Evolutionary conservation across 2,113 vertebrate species (phyloP), one percentile per base, ranked within the genome.

Genomic region (Mesembrinibis cayennensis): DNA sequence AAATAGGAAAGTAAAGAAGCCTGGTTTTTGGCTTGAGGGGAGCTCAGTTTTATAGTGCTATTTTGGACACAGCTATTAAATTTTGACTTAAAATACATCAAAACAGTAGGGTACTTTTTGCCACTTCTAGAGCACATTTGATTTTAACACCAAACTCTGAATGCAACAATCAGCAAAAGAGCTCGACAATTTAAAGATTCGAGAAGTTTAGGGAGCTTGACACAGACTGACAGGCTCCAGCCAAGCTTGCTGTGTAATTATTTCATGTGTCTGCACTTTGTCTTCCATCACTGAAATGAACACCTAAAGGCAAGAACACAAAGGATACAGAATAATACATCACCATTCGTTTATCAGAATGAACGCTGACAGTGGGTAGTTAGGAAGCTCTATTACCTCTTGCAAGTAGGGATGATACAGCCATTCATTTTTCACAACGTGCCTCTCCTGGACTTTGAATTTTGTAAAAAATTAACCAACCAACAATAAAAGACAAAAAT

Each of bases 261-360:
- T 69, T 95, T 95, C 90, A 79, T 55, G 92, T 82, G 93, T 26
- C 63, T 89, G 94, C 76, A 69, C 93, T 96, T 93, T 82, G 89
- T 90, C 95, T 97, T 80, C 77, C 91, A 87, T 91, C 93, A 76
- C 91, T 93, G 94, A 95, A 97, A 98, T 16, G 88, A 94, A 81
- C 90, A 97, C 96, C 97, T 97, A 9, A 88, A 97, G 97, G 96
- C 91, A 95, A 81, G 82, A 92, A 96, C 90, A 92, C 76, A 86
- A 95, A 95, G 93, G 95, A 89, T 58, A 84, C 90, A 90, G 81
- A 96, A 62, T 84, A 93, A 92, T 44, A 79, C 69, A 95, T 96
- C 95, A 67, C 15, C 38, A 49, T 18, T 88, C 84, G 77, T 87
- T 94, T 49, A 73, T 34, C 96, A 84, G 69, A 79, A 80, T 3